Percentiles rank a stretch among this genome's conserved stretches.
phyloP scores from a whole-genome alignment of 1,140 invertebrate genomes.

The Diuraphis noxia region DNA sequence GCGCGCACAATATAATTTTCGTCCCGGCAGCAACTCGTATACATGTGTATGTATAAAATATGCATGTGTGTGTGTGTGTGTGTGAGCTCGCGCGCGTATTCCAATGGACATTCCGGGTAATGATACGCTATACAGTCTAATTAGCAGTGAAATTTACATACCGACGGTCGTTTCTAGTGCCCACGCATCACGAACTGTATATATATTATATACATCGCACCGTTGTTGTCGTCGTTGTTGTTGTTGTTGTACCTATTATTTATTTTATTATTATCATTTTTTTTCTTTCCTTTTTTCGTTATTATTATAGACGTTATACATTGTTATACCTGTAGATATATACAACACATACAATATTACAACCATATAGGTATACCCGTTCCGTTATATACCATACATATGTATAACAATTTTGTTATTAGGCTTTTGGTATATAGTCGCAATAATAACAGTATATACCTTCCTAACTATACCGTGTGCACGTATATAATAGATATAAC shows the following conservation, averaged over 20 bases:
- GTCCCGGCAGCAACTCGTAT: neutral
- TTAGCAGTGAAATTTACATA: constrained; percentile 52
- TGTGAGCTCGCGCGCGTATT: neutral
- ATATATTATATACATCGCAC: neutral
- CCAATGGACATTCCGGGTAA: constrained; percentile 33
- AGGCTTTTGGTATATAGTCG: neutral
- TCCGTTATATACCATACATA: neutral
- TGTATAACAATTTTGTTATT: neutral
- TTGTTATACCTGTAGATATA: neutral
- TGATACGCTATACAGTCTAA: constrained; percentile 52
- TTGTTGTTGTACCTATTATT: neutral
- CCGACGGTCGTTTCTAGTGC: constrained; percentile 23
- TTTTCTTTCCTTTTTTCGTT: constrained; percentile 10
- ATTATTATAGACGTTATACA: neutral
- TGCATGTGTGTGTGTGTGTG: neutral
- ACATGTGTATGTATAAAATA: neutral
- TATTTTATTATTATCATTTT: constrained; percentile 20
- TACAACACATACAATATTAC: neutral
- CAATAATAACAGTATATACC: neutral
- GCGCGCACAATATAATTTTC: neutral
- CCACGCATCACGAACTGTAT: constrained; percentile 41
- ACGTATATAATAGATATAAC: too few relatives aligned
- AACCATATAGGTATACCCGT: neutral
- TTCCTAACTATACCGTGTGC: neutral
- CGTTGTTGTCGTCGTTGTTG: constrained; percentile 14